Evolutionary conservation across 2,888 invertebrate genomes (phyloP), one percentile per base, ranked within the genome.

Genomic region (Latrodectus elegans): DNA sequence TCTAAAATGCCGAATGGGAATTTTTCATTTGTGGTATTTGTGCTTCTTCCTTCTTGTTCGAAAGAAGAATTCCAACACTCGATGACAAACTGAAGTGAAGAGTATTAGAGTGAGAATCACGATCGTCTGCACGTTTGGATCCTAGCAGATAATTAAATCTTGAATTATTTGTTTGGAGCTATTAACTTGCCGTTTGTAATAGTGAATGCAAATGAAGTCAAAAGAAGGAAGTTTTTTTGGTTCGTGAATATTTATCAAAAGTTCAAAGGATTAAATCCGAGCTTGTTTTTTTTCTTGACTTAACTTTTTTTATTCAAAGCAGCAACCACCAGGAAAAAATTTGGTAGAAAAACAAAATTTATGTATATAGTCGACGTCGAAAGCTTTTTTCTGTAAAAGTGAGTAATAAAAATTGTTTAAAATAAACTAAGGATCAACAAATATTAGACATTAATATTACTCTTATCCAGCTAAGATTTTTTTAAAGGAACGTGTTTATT

Each of bases 181-280:
- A 55, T 55, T 55, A 22, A 14, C 52, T 52, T 53, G 72, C 72
- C 53, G 26, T 26, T 55, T 55, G 60, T 60, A 55, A 74, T 74
- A 26, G 55, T 60, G 74, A 74, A 55, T 74, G 26, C 55, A 26
- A 74, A 55, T 74, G 55, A 60, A 12, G 22, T 8, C 60, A 60
- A 60, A 60, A 60, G n/a, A 15, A 12, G 60, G 60, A 60, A 60
- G 60, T 15, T 60, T 60, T 60, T 38, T 38, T 38, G 38, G 38
- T 6, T 38, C 38, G 38, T 38, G 38, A 38, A 38, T 38, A 38
- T 38, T 38, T 38, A 38, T 38, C 38, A 1, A 38, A 38, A 38
- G 38, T 38, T 38, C 38, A 38, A 38, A 38, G 38, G 38, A 38
- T 38, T 38, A 38, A 38, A 38, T 38, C 38, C 38, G 38, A 38